Conservation (phyloP, 2,888 invertebrate species). For the Brenthis daphne region DNA sequence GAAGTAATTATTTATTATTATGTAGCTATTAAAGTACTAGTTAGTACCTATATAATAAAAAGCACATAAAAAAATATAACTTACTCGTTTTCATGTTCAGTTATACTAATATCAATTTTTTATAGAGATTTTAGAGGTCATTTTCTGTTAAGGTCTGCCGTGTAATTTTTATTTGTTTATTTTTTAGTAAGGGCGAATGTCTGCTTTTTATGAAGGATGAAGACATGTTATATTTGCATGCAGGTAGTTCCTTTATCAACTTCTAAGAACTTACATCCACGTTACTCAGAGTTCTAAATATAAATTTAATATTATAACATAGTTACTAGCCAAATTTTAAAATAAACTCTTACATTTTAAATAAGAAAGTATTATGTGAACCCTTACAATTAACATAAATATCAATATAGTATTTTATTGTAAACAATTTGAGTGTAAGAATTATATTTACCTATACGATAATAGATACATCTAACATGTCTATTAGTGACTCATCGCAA, state of each 20-base stretch:
- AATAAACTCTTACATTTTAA: neutral
- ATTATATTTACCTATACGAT: too few relatives aligned
- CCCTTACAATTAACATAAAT: neutral
- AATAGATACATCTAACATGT: too few relatives aligned
- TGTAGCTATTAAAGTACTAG: too few relatives aligned
- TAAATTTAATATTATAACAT: conserved; percentile 13
- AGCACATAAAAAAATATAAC: too few relatives aligned
- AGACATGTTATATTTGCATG: conserved; percentile 8
- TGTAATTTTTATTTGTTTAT: neutral
- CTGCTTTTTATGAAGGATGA: conserved; percentile 10
- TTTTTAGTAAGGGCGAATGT: conserved; percentile 1
- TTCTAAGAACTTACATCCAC: conserved; percentile 12
- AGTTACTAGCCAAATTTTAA: conserved; percentile 4
- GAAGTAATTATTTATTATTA: too few relatives aligned
- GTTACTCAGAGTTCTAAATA: conserved; percentile 4
- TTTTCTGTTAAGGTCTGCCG: neutral
- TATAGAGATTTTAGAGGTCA: neutral
- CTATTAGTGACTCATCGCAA: too few relatives aligned
- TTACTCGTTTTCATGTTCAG: too few relatives aligned
- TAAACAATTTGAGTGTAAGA: too few relatives aligned
- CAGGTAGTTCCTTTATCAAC: conserved; percentile 7
- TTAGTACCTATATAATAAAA: too few relatives aligned
- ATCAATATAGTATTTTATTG: neutral
- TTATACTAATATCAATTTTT: too few relatives aligned
- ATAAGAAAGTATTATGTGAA: too few relatives aligned